Evolutionary conservation across 2,888 invertebrate genomes (phyloP).

Genomic region (Andrena fulva): DNA sequence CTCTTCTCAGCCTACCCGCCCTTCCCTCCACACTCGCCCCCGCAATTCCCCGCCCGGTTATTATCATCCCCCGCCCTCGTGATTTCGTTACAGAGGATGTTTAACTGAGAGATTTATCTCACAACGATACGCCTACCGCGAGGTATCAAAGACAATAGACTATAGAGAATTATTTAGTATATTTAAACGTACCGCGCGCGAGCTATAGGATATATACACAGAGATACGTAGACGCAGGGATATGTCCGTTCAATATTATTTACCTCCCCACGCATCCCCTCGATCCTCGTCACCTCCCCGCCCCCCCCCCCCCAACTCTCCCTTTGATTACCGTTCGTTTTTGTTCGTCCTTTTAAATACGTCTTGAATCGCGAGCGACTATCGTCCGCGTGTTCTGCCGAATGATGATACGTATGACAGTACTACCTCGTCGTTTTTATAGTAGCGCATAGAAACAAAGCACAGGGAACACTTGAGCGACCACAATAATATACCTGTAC

Average conservation of each 20-base stretch:
- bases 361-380: slow-evolving; percentile 46
- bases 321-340: slow-evolving; percentile 5
- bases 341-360: slow-evolving; percentile 18
- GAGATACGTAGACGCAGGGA: slow-evolving; percentile 30
- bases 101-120: slow-evolving; percentile 76
- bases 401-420: slow-evolving; percentile 74
- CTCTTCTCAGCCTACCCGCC: slow-evolving; percentile 20
- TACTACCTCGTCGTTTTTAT: slow-evolving; percentile 82
- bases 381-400: slow-evolving; percentile 70
- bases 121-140: slow-evolving; percentile 82
- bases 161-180: slow-evolving; percentile 81
- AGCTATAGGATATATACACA: slow-evolving; percentile 50
- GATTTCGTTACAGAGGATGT: slow-evolving; percentile 73
- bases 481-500: slow-evolving; percentile 66
- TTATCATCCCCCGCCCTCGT: slow-evolving; percentile 63
- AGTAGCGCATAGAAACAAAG: slow-evolving; percentile 58
- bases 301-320: not conserved
- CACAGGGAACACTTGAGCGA: slow-evolving; percentile 73
- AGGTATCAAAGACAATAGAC: slow-evolving; percentile 83
- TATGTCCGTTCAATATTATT: slow-evolving; percentile 20
- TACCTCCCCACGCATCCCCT: not conserved
- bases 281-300: not conserved
- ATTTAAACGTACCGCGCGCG: slow-evolving; percentile 73
- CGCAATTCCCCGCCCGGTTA: slow-evolving; percentile 55
- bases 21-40: slow-evolving; percentile 46